Evolutionary conservation across 2,113 vertebrate genomes (phyloP).

Genomic region (Noturus placidus): DNA sequence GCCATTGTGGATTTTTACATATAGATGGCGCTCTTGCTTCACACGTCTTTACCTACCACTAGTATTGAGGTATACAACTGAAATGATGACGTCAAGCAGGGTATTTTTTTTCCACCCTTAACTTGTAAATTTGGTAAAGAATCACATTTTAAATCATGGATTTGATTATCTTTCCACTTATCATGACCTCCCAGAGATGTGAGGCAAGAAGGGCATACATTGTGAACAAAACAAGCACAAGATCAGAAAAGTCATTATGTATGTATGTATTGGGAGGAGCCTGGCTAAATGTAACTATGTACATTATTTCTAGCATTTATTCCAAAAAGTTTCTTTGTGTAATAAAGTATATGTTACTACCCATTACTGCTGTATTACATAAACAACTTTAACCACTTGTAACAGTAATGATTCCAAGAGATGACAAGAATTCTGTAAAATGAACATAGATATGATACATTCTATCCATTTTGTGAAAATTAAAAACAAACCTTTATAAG

Average conservation of each 20-base stretch:
- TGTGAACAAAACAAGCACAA: background rate
- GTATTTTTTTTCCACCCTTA: background rate
- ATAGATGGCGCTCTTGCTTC: constrained; percentile 48
- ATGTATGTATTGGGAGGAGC: background rate
- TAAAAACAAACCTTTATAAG: background rate
- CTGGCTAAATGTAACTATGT: background rate
- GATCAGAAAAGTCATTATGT: background rate
- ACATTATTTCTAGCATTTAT: background rate
- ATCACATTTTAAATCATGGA: background rate
- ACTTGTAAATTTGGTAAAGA: background rate
- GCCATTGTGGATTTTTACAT: background rate
- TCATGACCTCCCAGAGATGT: background rate
- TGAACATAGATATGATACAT: background rate
- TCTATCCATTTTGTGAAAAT: background rate
- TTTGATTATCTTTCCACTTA: background rate
- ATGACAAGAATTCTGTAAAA: background rate
- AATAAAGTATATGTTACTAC: background rate
- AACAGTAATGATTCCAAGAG: background rate
- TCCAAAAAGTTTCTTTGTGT: background rate
- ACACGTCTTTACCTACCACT: background rate
- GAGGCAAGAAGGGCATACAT: background rate
- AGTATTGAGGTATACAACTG: background rate
- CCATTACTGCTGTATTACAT: background rate
- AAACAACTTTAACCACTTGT: background rate
- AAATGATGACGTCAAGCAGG: background rate